Percentiles rank a stretch among this genome's conserved stretches.
phyloP scores from a whole-genome alignment of 2,113 vertebrate genomes.

The Pycnonotus jocosus region DNA sequence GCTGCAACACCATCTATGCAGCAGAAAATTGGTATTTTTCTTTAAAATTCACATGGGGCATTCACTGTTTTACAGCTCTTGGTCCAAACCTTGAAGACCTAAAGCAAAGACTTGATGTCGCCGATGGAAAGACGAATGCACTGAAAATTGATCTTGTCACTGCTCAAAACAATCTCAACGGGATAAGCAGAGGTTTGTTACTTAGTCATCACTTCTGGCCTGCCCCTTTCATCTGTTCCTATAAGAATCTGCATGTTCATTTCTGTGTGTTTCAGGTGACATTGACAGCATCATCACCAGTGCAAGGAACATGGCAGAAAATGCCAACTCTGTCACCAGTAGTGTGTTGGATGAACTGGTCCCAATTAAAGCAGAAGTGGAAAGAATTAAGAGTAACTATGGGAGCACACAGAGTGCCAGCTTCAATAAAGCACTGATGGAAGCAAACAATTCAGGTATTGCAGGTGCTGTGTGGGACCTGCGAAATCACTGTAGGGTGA shows the following conservation, averaged over 20 bases:
- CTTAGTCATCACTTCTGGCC: not conserved
- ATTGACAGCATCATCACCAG: conserved; percentile 68
- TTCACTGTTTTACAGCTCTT: conserved; percentile 65
- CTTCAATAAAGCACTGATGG: conserved; percentile 67
- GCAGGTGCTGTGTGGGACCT: not conserved
- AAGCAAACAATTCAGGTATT: conserved; percentile 74
- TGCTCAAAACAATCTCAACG: conserved; percentile 63
- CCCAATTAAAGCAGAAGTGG: conserved; percentile 78
- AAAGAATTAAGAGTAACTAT: conserved; percentile 70
- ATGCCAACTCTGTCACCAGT: conserved; percentile 69
- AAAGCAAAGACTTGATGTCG: conserved; percentile 67
- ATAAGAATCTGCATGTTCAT: not conserved
- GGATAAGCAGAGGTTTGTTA: conserved; percentile 78
- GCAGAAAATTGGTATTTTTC: not conserved
- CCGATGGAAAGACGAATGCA: conserved; percentile 73
- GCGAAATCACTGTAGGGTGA: not conserved
- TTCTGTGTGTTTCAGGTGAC: conserved; percentile 74
- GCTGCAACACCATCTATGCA: not conserved
- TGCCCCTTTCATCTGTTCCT: not conserved
- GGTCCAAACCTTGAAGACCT: conserved; percentile 66
- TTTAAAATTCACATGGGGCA: not conserved
- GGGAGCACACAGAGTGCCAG: conserved; percentile 50
- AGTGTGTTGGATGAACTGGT: conserved; percentile 75
- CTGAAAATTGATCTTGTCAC: conserved; percentile 72
- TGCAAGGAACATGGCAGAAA: conserved; percentile 75